Conservation (phyloP, 2,888 invertebrate species). For the Argyresthia goedartella region DNA sequence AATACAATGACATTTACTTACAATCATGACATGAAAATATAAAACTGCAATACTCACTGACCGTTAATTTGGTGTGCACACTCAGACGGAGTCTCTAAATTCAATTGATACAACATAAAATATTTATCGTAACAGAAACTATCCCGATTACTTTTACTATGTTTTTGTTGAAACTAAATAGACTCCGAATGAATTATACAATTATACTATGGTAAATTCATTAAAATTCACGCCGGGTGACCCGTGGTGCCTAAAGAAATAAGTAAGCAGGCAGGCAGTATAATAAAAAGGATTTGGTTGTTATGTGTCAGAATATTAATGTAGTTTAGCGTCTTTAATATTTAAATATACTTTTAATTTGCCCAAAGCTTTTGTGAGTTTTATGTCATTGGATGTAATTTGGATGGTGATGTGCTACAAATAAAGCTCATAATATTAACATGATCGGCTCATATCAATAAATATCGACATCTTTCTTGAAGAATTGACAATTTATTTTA, state of each 20-base stretch:
- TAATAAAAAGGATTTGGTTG: conserved; percentile 49
- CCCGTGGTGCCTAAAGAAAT: conserved; percentile 18
- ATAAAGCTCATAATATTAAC: conserved; percentile 3
- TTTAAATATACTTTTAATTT: conserved; percentile 56
- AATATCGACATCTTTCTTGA: not conserved
- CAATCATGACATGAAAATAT: no score
- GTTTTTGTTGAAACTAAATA: conserved; percentile 24
- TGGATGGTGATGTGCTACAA: conserved; percentile 30
- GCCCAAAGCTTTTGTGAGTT: conserved; percentile 36
- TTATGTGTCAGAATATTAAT: conserved; percentile 35
- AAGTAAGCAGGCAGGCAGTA: conserved; percentile 22
- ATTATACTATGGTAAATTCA: conserved; percentile 31
- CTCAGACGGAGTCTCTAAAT: no score
- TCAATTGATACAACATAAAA: conserved; percentile 27
- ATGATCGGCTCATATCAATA: not conserved
- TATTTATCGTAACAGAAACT: conserved; percentile 35
- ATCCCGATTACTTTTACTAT: conserved; percentile 15
- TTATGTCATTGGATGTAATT: conserved; percentile 37
- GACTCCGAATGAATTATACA: conserved; percentile 13
- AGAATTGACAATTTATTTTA: no score
- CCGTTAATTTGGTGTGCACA: no score
- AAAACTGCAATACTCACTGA: no score
- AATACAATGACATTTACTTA: no score
- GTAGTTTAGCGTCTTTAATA: conserved; percentile 28
- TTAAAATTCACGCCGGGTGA: conserved; percentile 51